Percentiles rank a stretch among this genome's conserved stretches.
Conservation (phyloP, 2,888 invertebrate species). For the Heliconius sara region DNA sequence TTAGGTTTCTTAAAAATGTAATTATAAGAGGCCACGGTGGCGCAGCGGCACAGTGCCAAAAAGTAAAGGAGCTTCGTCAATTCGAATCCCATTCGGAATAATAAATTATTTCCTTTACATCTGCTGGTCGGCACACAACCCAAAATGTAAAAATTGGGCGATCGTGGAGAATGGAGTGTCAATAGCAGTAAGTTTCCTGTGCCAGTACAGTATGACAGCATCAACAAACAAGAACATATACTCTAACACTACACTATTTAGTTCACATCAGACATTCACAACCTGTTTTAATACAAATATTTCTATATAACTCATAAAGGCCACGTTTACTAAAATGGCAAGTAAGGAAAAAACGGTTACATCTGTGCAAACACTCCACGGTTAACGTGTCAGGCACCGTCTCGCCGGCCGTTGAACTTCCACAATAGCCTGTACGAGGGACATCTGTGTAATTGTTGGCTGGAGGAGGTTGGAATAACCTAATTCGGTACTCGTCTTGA, state of each 20-base stretch:
- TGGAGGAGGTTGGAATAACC: background rate
- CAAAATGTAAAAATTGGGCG: too few relatives aligned
- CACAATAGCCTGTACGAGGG: conserved; percentile 25
- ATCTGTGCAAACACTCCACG: conserved; percentile 44
- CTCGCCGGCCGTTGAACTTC: conserved; percentile 42
- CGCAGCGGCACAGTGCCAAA: too few relatives aligned
- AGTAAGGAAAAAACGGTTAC: conserved; percentile 36
- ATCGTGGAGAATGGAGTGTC: too few relatives aligned
- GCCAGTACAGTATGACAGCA: background rate
- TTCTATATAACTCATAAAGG: conserved; percentile 2
- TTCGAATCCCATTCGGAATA: background rate
- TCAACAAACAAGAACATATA: background rate
- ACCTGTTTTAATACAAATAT: conserved; percentile 24
- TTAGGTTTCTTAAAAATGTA: background rate
- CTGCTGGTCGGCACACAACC: background rate
- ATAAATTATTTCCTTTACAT: background rate
- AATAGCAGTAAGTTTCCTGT: background rate
- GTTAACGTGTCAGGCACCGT: conserved; percentile 28
- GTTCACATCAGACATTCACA: background rate
- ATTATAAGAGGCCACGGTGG: background rate
- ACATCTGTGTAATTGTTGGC: background rate
- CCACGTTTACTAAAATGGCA: conserved; percentile 38
- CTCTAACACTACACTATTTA: background rate
- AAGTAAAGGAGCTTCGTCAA: background rate
- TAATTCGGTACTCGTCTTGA: background rate